Evolutionary conservation across 2,113 vertebrate species (phyloP).

Genomic region (Meriones unguiculatus): DNA sequence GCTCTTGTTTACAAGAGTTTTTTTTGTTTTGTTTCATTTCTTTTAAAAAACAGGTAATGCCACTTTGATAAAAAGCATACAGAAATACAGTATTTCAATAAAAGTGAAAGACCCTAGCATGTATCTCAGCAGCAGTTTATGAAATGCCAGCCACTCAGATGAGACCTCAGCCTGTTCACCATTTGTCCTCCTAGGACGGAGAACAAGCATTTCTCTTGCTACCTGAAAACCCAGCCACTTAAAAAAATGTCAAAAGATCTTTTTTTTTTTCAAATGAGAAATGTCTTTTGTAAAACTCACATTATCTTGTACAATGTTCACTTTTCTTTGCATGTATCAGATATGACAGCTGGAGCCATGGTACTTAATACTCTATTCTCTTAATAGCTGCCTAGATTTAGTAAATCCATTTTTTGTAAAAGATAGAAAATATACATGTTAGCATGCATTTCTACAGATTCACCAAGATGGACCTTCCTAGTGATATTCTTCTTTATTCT

Average conservation of each 20-base stretch:
- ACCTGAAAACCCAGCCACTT: conserved; percentile 67
- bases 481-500: conserved; percentile 40
- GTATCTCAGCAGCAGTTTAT: conserved; percentile 87
- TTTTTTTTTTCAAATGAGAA: neutral
- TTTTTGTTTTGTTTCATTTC: conserved; percentile 20
- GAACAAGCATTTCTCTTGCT: neutral
- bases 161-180: conserved; percentile 59
- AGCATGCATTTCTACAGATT: neutral
- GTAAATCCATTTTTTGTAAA: neutral
- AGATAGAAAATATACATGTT: neutral
- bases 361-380: neutral
- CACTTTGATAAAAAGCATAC: conserved; percentile 88
- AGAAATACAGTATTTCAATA: conserved; percentile 89
- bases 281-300: neutral
- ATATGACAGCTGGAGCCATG: neutral
- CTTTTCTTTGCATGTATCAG: neutral
- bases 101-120: conserved; percentile 80
- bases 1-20: conserved; percentile 72
- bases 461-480: neutral
- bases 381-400: conserved; percentile 10
- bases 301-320: neutral
- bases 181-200: conserved; percentile 58
- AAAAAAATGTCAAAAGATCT: neutral
- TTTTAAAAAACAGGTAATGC: conserved; percentile 85
- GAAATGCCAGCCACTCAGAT: conserved; percentile 79